Evolutionary conservation across 64 coral and sea anemone genomes (phyloP).

Genomic region (Platygyra sinensis): DNA sequence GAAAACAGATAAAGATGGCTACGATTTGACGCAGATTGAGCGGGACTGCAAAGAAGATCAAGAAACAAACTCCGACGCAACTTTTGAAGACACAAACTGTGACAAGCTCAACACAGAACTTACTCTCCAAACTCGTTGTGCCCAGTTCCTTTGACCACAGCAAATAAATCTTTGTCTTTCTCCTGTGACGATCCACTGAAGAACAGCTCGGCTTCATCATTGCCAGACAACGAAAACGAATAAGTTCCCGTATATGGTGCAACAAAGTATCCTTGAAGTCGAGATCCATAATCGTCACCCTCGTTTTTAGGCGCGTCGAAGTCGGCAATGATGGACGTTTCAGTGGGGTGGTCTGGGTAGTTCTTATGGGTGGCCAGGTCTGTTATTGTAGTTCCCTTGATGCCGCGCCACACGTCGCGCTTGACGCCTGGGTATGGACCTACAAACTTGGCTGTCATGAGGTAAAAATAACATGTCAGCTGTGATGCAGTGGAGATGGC

Average conservation of each 20-base stretch:
- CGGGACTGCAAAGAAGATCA: background rate
- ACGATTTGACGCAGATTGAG: background rate
- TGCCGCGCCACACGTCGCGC: slow-evolving; percentile 79
- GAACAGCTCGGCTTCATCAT: slow-evolving; percentile 89
- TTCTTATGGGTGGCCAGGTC: slow-evolving; percentile 49
- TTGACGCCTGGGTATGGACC: slow-evolving; percentile 78
- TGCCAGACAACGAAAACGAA: slow-evolving; percentile 80
- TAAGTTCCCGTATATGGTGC: slow-evolving; percentile 84
- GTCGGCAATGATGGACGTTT: slow-evolving; percentile 53
- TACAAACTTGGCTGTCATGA: slow-evolving; percentile 50
- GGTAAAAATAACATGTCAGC: background rate
- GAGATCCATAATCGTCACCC: slow-evolving; percentile 78
- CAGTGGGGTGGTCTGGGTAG: slow-evolving; percentile 74
- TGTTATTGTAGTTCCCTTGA: slow-evolving; percentile 67
- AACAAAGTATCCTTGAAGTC: slow-evolving; percentile 77
- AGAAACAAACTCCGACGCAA: background rate
- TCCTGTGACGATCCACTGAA: slow-evolving; percentile 63
- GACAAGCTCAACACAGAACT: background rate
- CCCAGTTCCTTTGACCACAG: slow-evolving; percentile 52
- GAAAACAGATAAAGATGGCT: too few relatives aligned
- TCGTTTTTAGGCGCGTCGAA: slow-evolving; percentile 84
- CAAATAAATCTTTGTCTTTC: slow-evolving; percentile 79
- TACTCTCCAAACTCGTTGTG: slow-evolving; percentile 51
- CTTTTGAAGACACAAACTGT: background rate
- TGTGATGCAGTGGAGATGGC: background rate